Evolutionary conservation across 1,140 invertebrate genomes (phyloP).

Genomic region (Drosophila hydei): DNA sequence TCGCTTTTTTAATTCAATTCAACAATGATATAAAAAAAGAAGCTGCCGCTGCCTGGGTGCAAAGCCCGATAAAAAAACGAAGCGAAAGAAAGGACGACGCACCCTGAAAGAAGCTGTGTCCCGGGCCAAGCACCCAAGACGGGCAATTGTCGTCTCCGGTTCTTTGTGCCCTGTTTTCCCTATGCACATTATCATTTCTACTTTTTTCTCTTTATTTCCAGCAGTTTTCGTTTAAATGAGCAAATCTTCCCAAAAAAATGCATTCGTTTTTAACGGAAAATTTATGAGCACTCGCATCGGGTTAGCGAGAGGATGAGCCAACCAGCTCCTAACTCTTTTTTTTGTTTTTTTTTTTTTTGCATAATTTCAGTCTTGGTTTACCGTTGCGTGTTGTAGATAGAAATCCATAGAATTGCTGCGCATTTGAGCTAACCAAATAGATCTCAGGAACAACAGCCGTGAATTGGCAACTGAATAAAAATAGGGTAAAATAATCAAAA

Average conservation of each 20-base stretch:
- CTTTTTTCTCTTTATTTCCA: slow-evolving; percentile 53
- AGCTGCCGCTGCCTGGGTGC: slow-evolving; percentile 34
- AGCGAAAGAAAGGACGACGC: slow-evolving; percentile 8
- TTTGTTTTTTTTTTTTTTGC: slow-evolving; percentile 44
- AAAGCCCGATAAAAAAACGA: slow-evolving; percentile 24
- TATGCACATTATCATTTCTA: not conserved
- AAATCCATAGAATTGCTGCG: slow-evolving; percentile 50
- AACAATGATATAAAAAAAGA: slow-evolving; percentile 68
- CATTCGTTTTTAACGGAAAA: slow-evolving; percentile 80
- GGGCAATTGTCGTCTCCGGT: slow-evolving; percentile 72
- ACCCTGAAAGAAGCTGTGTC: slow-evolving; percentile 26
- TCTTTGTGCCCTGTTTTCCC: slow-evolving; percentile 22
- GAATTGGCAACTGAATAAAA: slow-evolving; percentile 9
- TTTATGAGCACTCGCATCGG: slow-evolving; percentile 63
- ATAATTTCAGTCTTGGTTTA: slow-evolving; percentile 52
- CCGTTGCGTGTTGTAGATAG: slow-evolving; percentile 74
- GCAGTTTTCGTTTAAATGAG: slow-evolving; percentile 78
- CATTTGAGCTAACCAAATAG: slow-evolving; percentile 24
- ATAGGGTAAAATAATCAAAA: slow-evolving; percentile 13
- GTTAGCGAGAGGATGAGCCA: slow-evolving; percentile 36
- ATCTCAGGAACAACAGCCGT: not conserved
- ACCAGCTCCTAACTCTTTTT: slow-evolving; percentile 11
- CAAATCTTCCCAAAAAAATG: slow-evolving; percentile 58
- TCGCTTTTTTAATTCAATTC: slow-evolving; percentile 82
- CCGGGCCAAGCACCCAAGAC: slow-evolving; percentile 47